A percentile compares a stretch with the other conserved stretches of the same genome.
Evolutionary conservation across 2,113 vertebrate genomes (phyloP).

Genomic region (Poeciliopsis occidentalis): DNA sequence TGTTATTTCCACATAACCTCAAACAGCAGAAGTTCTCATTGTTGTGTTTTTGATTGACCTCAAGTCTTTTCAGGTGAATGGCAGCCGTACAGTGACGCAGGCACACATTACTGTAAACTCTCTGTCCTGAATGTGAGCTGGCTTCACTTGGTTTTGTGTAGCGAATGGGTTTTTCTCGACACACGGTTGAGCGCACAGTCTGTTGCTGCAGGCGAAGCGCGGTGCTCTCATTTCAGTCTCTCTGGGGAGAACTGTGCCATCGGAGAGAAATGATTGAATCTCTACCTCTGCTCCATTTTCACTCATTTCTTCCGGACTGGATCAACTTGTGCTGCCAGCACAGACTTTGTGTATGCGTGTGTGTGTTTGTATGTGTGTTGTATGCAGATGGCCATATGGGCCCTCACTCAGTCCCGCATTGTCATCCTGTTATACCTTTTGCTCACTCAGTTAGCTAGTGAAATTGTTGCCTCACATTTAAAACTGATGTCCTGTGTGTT

Average conservation of each 20-base stretch:
- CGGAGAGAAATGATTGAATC: constrained; percentile 78
- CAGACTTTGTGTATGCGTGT: constrained; percentile 5
- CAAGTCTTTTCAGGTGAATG: constrained; percentile 18
- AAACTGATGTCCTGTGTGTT: constrained; percentile 23
- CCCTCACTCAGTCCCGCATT: constrained; percentile 5
- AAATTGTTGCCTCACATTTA: background rate
- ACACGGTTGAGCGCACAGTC: constrained; percentile 60
- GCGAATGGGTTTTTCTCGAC: constrained; percentile 57
- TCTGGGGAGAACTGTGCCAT: constrained; percentile 67
- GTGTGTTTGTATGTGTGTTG: constrained; percentile 15
- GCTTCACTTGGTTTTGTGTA: constrained; percentile 55
- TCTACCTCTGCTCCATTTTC: constrained; percentile 75
- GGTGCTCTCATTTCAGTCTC: constrained; percentile 73
- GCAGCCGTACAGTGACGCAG: constrained; percentile 27
- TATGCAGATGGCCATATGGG: constrained; percentile 19
- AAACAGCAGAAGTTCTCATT: background rate
- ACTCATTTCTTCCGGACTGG: constrained; percentile 70
- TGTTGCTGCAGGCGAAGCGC: constrained; percentile 69
- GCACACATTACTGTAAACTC: constrained; percentile 47
- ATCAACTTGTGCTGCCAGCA: constrained; percentile 63
- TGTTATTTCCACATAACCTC: constrained; percentile 8
- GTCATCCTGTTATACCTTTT: background rate
- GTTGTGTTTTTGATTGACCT: constrained; percentile 1
- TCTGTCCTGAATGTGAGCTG: constrained; percentile 38
- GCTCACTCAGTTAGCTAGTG: background rate